Percentiles rank a stretch among this genome's conserved stretches.
phyloP scores from a whole-genome alignment of 2,797 vertebrate genomes.

The Lepilemur ruficaudatus region DNA sequence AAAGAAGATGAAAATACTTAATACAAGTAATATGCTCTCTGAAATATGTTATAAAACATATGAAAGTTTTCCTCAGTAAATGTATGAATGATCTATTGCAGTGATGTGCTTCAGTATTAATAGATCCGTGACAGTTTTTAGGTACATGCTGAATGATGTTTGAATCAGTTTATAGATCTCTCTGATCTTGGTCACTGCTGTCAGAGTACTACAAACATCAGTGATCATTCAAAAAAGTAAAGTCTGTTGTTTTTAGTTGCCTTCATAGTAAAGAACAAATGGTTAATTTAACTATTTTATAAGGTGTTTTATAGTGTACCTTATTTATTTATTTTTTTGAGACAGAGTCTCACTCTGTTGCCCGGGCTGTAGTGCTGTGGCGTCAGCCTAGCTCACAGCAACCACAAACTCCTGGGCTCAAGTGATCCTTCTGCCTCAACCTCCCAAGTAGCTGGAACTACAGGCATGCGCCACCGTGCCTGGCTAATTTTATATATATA shows the following conservation, averaged over 20 bases:
- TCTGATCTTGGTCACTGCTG: background rate
- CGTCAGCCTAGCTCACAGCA: too few relatives aligned
- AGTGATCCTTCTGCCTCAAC: too few relatives aligned
- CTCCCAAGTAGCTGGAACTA: too few relatives aligned
- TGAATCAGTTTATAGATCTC: background rate
- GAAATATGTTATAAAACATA: background rate
- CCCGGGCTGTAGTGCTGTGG: too few relatives aligned
- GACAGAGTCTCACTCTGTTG: too few relatives aligned
- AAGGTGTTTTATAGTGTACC: background rate
- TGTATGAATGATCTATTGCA: background rate
- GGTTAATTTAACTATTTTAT: background rate
- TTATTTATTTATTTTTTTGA: background rate
- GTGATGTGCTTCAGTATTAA: conserved; percentile 4
- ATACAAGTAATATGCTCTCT: background rate
- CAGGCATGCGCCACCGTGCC: too few relatives aligned
- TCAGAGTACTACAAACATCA: background rate
- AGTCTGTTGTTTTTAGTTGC: background rate
- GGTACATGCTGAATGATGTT: background rate
- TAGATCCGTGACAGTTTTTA: background rate
- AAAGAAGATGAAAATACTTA: background rate
- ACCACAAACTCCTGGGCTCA: too few relatives aligned
- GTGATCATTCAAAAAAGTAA: background rate
- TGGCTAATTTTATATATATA: too few relatives aligned
- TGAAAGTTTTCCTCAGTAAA: background rate
- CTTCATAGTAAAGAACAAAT: background rate